Conservation (phyloP, 2,888 invertebrate species). For the Drosophila kambysellisi region DNA sequence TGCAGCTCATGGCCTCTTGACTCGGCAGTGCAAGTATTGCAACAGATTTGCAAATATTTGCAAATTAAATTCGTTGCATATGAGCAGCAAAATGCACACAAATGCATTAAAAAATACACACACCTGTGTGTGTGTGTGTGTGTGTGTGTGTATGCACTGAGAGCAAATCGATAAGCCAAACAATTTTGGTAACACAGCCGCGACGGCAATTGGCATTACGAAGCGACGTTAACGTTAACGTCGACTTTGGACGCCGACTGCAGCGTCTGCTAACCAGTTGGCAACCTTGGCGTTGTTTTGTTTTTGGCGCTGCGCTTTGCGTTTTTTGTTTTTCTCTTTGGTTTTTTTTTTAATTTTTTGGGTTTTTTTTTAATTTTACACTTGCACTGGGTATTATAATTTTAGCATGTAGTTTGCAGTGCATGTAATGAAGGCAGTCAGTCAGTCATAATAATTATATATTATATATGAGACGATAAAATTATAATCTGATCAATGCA, state of each 20-base stretch:
- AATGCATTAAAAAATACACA: background rate
- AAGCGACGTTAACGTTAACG: constrained; percentile 15
- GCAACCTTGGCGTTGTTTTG: constrained; percentile 69
- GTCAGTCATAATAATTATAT: background rate
- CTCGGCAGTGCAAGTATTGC: constrained; percentile 67
- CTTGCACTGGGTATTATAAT: constrained; percentile 43
- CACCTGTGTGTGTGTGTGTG: background rate
- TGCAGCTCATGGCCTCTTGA: constrained; percentile 63
- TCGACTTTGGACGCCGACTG: constrained; percentile 39
- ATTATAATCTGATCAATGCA: background rate
- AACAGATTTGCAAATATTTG: constrained; percentile 74
- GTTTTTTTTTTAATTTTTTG: constrained; percentile 44
- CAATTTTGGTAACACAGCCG: constrained; percentile 60
- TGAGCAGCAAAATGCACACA: constrained; percentile 22
- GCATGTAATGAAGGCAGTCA: background rate
- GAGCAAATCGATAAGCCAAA: constrained; percentile 56
- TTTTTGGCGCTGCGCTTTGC: constrained; percentile 63
- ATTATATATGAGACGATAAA: background rate
- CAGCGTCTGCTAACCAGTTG: constrained; percentile 70
- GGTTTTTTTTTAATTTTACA: constrained; percentile 47
- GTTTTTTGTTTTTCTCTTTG: constrained; percentile 31
- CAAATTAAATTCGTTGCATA: constrained; percentile 62
- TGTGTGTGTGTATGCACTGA: constrained; percentile 1
- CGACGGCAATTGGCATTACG: constrained; percentile 70
- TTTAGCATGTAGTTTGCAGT: constrained; percentile 19